Evolutionary conservation across 2,797 vertebrate species (phyloP), one percentile per base, ranked within the genome.

Genomic region (Gymnopithys bicolor): DNA sequence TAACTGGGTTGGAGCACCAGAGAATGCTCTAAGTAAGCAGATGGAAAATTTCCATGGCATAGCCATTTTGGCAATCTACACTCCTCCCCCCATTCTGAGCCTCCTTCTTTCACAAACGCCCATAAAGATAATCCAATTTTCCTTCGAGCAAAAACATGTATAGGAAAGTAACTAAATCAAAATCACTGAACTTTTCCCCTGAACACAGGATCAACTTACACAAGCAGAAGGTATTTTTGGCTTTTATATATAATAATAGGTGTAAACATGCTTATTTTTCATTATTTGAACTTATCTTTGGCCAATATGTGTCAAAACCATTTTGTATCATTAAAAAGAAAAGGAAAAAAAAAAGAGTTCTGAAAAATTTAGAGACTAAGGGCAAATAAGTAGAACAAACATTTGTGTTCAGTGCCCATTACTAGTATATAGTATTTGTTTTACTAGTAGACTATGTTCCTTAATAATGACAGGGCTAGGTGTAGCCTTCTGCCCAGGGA

Each of bases 71-170:
- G 66, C 12, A 55, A 13, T 8, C 4, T 37, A 30, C 9, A 8
- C 2, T 3, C 2, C 5, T 22, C 2, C 3, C 7, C 1, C 27
- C 8, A 13, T 55, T 51, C 23, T 62, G 15, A 81, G 43, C 10
- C 18, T n/a, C 27, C 3, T 70, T 70, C 46, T 52, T 18, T 76
- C 19, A 11, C 17, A 23, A 71, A 62, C 52, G 0, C 3, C 9
- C 23, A 17, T 55, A 49, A 67, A 48, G 18, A 27, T n/a, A 0
- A 49, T 32, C 11, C 58, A 30, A 43, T 63, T 58, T 81, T 37
- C 43, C 32, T 63, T 60, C n/a, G 68, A 63, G 21, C 4, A 58
- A 25, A 67, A 91, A 43, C 4, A 24, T 28, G 22, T 23, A 9
- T 35, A 59, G 16, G 68, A 69, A 73, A 35, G 17, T 58, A 71